Percentiles rank a stretch among this genome's conserved stretches.
Evolutionary conservation across 2,797 vertebrate species (phyloP).

Genomic region (Fundulus diaphanus): DNA sequence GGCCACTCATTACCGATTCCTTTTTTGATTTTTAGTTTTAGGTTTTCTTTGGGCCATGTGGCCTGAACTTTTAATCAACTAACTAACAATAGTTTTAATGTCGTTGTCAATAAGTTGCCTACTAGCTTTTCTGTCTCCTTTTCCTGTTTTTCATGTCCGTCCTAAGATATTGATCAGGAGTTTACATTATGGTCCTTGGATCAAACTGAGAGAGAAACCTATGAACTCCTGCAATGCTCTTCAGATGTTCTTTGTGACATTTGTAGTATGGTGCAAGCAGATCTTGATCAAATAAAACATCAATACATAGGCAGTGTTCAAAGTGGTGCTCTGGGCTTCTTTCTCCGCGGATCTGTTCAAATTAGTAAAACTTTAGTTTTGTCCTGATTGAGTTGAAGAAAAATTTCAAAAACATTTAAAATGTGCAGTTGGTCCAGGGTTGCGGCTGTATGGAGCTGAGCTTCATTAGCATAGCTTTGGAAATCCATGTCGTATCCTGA

Average conservation of each 20-base stretch:
- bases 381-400: neutral
- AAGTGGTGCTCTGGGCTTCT: neutral
- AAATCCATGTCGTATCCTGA: neutral
- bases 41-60: too few relatives aligned
- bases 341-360: neutral
- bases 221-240: neutral
- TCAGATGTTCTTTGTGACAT: neutral
- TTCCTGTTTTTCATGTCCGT: too few relatives aligned
- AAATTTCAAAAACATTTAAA: neutral
- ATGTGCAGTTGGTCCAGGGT: neutral
- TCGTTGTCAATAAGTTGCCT: too few relatives aligned
- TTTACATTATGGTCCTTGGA: neutral
- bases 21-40: neutral
- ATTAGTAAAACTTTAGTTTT: neutral
- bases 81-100: too few relatives aligned
- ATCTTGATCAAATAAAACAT: neutral
- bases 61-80: too few relatives aligned
- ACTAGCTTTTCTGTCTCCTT: too few relatives aligned
- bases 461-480: neutral
- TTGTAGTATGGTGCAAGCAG: neutral
- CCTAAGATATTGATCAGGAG: neutral
- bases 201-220: neutral
- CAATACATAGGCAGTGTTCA: neutral
- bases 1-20: neutral
- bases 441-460: neutral